phyloP scores from a whole-genome alignment of 2,113 vertebrate species.

The Aramus guarauna region DNA sequence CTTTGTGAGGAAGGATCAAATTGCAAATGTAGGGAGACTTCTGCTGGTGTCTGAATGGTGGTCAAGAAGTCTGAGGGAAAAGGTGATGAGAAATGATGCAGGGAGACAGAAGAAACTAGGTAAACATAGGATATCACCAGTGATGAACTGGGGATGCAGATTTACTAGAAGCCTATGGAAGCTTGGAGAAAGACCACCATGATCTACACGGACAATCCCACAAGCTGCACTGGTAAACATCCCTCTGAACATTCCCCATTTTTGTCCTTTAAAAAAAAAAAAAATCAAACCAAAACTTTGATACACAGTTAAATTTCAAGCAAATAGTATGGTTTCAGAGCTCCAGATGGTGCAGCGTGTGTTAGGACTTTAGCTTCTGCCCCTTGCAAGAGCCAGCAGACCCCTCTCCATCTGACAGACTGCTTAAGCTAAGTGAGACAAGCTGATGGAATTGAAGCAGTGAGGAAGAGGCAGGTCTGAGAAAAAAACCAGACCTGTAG shows the following conservation, averaged over 20 bases:
- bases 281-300: neutral
- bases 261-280: neutral
- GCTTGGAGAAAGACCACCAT: fast-evolving
- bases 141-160: neutral
- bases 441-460: neutral
- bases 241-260: neutral
- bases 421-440: neutral
- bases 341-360: neutral
- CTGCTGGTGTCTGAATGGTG: neutral
- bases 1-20: neutral
- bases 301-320: neutral
- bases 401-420: neutral
- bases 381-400: neutral
- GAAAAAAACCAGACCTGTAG: neutral
- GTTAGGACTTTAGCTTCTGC: neutral
- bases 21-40: fast-evolving
- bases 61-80: neutral
- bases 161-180: neutral
- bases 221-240: neutral
- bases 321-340: neutral
- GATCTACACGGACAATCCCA: neutral
- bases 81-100: neutral
- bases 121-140: fast-evolving
- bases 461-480: neutral
- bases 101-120: neutral